A percentile compares a stretch with the other conserved stretches of the same genome.
These are phyloP conservation scores for Chelonia mydas DNA, from an alignment of 2,797 vertebrate genomes.

Conservation along the genomic window DNA sequence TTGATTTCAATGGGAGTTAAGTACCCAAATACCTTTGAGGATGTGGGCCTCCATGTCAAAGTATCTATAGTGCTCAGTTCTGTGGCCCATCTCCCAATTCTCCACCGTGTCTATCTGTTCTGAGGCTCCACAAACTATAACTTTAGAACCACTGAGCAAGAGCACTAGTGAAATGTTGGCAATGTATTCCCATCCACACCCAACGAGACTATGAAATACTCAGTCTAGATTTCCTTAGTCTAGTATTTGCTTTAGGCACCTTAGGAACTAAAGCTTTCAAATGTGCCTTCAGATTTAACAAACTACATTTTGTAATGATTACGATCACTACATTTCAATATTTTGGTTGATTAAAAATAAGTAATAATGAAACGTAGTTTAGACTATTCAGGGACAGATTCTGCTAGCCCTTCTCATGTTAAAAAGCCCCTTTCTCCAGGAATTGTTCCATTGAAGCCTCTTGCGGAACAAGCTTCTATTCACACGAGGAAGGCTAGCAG, in stretches of 20 bases:
- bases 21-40: neutral
- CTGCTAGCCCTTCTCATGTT: neutral
- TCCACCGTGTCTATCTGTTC: neutral
- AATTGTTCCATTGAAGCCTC: neutral
- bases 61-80: no score
- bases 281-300: neutral
- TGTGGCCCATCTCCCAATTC: neutral
- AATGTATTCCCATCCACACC: neutral
- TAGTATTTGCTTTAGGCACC: neutral
- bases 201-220: neutral
- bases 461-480: neutral
- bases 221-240: neutral
- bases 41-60: no score
- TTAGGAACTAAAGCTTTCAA: neutral
- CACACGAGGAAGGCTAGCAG: neutral
- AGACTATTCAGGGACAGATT: neutral
- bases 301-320: neutral
- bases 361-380: neutral
- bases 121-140: neutral
- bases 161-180: neutral
- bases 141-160: neutral
- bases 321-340: neutral
- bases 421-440: neutral
- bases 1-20: neutral
- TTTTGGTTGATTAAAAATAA: neutral